Conservation (phyloP, 2,113 vertebrate genomes). For the Sphyrna mokarran region DNA sequence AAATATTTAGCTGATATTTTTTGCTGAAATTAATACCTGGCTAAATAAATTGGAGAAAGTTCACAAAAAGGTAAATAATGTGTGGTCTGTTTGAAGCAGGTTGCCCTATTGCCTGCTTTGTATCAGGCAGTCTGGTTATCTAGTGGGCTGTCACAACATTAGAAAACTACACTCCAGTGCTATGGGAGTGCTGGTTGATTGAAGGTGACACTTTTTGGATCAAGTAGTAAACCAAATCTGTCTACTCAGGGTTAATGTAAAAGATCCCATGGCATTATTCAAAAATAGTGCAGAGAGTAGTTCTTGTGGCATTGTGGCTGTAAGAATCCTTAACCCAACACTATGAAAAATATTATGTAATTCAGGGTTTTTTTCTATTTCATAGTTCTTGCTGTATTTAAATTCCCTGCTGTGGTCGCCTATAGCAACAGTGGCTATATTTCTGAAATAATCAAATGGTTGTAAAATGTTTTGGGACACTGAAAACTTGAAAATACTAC, state of each 20-base stretch:
- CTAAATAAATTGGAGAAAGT: background rate
- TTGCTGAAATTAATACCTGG: too few species aligned
- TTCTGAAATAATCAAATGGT: background rate
- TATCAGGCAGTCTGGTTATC: background rate
- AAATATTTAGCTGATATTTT: background rate
- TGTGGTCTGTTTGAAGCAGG: background rate
- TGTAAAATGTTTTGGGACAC: background rate
- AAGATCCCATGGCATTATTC: too few species aligned
- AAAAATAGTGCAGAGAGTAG: too few species aligned
- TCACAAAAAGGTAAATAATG: background rate
- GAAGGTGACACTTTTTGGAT: too few species aligned
- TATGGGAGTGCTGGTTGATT: too few species aligned
- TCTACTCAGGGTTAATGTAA: too few species aligned
- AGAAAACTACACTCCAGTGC: background rate
- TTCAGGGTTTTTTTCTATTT: too few species aligned
- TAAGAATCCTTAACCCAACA: too few species aligned
- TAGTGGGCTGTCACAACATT: background rate
- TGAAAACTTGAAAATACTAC: background rate
- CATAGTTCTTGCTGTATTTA: background rate
- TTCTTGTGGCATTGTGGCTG: too few species aligned
- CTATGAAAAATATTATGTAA: too few species aligned
- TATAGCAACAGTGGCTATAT: background rate
- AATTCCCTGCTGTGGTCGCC: background rate
- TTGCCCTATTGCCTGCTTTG: background rate
- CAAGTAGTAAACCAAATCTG: too few species aligned